Evolutionary conservation across 2,888 invertebrate species (phyloP).

Genomic region (Leptogaster cylindrica): DNA sequence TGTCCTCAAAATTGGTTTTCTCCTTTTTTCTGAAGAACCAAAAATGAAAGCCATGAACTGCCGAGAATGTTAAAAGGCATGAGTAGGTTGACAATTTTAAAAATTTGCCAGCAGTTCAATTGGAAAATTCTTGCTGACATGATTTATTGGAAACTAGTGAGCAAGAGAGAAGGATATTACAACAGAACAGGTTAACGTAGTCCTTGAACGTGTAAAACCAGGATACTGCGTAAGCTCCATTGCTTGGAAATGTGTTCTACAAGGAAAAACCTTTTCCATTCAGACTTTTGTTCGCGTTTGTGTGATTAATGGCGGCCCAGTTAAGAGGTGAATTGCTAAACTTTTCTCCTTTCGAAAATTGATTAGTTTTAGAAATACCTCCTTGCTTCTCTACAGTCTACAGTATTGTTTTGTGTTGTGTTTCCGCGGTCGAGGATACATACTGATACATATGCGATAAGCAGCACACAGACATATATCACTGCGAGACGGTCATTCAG

Average conservation of each 20-base stretch:
- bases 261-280: conserved; percentile 2
- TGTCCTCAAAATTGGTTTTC: conserved; percentile 28
- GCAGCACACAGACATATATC: no score
- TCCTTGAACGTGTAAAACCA: background rate
- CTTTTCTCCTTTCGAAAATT: conserved; percentile 18
- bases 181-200: background rate
- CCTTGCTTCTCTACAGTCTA: no score
- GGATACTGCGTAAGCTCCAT: background rate
- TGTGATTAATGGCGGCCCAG: conserved; percentile 30
- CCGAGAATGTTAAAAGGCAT: background rate
- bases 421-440: no score
- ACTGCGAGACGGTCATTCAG: no score
- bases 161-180: conserved; percentile 6
- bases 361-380: no score
- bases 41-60: background rate
- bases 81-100: conserved; percentile 35
- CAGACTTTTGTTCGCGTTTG: background rate
- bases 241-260: conserved; percentile 1
- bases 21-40: background rate
- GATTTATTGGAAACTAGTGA: conserved; percentile 28
- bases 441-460: no score
- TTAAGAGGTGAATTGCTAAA: conserved; percentile 38
- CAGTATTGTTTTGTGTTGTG: no score
- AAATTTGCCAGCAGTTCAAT: conserved; percentile 40
- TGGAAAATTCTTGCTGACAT: conserved; percentile 37